Base-by-base conservation (phyloP, 2,113 vertebrate genomes). In the Ophiodon elongatus region DNA sequence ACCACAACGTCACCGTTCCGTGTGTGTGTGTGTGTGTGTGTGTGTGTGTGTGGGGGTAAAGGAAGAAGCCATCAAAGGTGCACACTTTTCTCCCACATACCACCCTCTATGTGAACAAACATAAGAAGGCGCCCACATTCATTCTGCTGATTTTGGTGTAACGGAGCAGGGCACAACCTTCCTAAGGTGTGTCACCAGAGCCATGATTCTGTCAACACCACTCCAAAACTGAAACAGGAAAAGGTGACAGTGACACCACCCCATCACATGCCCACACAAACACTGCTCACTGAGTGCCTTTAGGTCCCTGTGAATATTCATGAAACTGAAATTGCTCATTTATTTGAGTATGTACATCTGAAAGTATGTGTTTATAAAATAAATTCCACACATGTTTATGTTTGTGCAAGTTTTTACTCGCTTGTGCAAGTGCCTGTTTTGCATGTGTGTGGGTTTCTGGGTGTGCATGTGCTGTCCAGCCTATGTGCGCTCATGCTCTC, bases 121-220 rank as follows among this genome's bases (percentile, higher is more conserved):
- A 72, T 54, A 71, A 80, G 76, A 64, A 71, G 54, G 84, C 75
- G 17, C 50, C 57, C 72, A 60, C 45, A 23, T 39, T 81, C 29
- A 35, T 79, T 83, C 65, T 75, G 66, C 56, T 82, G 60, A 83
- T 71, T 88, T 90, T 23, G 79, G 76, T 85, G 82, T 94, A 91
- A 92, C 77, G 57, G 86, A 91, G 82, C 86, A 64, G 80, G 91
- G 67, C 80, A 83, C 90, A 86, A 90, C 84, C 84, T 94, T 96
- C 80, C 89, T 90, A 29, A 86, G 87, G 84, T 90, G 93, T 72
- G 66, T 83, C 74, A 91, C 89, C 86, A 80, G 72, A 81, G 80
- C 9, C 72, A 87, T 56, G 35, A 83, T 79, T 68, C 75, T 56
- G 82, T 85, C 60, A 87, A 73, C 86, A 80, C 78, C 41, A 5